A percentile compares a stretch with the other conserved stretches of the same genome.
phyloP scores from a whole-genome alignment of 2,113 vertebrate genomes.

The Rhineura floridana region DNA sequence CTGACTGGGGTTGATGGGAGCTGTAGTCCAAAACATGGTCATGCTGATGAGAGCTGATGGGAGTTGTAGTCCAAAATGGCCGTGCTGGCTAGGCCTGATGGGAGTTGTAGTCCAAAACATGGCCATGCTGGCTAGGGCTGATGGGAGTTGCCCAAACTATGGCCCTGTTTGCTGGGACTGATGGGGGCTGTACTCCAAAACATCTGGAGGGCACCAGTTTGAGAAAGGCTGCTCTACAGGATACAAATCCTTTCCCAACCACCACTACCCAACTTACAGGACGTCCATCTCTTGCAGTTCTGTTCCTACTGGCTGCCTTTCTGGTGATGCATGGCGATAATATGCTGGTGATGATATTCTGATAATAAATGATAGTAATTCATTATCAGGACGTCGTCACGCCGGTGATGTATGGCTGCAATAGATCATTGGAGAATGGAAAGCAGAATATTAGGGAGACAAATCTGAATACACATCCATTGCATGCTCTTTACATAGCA shows the following conservation, averaged over 20 bases:
- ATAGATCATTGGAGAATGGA: conserved; percentile 59
- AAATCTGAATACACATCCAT: conserved; percentile 22
- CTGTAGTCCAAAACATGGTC: no score
- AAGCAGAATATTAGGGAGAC: conserved; percentile 54
- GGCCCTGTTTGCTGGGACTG: no score
- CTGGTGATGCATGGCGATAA: conserved; percentile 68
- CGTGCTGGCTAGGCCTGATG: no score
- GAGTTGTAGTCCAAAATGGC: no score
- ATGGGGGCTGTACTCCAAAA: no score
- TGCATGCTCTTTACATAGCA: accelerated
- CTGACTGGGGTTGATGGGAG: no score
- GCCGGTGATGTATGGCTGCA: conserved; percentile 28
- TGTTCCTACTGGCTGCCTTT: conserved; percentile 60
- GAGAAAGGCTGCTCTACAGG: no score
- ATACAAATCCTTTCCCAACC: background rate
- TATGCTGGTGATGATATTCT: conserved; percentile 67
- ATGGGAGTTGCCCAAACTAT: background rate
- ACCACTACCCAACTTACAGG: conserved; percentile 36
- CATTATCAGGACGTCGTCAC: conserved; percentile 57
- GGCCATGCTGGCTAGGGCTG: no score
- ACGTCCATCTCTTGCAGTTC: conserved; percentile 39
- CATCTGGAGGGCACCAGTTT: no score
- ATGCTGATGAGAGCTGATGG: no score
- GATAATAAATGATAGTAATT: conserved; percentile 70
- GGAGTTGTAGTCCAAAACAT: no score